Percentiles rank a stretch among this genome's conserved stretches.
These are phyloP conservation scores for Brachypodius melanocephalos DNA, from an alignment of 2,113 vertebrate species.

Conservation along the genomic window DNA sequence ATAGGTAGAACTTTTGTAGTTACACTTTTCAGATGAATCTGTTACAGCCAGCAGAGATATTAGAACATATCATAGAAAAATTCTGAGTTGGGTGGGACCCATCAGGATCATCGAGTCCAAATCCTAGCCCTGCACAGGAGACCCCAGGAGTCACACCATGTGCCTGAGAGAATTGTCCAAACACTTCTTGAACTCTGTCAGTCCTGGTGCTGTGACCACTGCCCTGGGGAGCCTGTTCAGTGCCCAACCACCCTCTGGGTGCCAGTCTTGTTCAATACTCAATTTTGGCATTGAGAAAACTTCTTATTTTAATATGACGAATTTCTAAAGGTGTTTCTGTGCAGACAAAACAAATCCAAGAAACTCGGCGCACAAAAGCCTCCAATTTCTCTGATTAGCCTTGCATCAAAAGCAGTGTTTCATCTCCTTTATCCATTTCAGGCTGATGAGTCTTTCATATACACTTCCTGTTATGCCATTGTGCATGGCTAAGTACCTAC, in stretches of 20 bases:
- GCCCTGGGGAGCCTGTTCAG: fast-evolving
- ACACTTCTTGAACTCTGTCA: not conserved
- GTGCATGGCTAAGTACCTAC: not conserved
- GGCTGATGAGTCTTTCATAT: not conserved
- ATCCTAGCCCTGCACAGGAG: not conserved
- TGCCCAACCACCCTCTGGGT: fast-evolving
- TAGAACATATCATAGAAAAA: not conserved
- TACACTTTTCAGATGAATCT: not conserved
- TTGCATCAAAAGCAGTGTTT: not conserved
- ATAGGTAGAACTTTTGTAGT: not conserved
- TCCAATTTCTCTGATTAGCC: not conserved
- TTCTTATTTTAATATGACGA: not conserved
- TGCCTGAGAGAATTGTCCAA: not conserved
- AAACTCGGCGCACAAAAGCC: not conserved
- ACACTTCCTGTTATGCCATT: not conserved
- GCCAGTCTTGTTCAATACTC: not conserved
- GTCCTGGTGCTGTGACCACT: not conserved
- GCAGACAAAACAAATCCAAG: not conserved
- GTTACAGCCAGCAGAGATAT: not conserved
- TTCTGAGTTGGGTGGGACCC: no score
- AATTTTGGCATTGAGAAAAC: not conserved
- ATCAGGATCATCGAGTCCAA: fast-evolving
- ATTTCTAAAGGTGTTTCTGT: not conserved
- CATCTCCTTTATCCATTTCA: not conserved
- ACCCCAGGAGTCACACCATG: not conserved